Evolutionary conservation across 1,140 invertebrate genomes (phyloP).

Genomic region (Nephila pilipes): DNA sequence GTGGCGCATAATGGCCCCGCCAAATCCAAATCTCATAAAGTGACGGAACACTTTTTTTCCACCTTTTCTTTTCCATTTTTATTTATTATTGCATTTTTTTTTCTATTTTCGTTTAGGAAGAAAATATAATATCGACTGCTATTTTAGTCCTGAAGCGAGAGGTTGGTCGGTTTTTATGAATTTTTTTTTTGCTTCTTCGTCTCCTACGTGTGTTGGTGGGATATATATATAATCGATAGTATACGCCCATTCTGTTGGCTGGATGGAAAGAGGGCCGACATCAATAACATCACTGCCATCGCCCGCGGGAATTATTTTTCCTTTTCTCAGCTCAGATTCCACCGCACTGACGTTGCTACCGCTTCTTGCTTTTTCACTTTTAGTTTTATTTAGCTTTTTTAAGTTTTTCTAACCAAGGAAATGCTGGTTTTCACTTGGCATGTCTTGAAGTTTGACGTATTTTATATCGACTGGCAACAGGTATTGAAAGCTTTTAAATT

Average conservation of each 20-base stretch:
- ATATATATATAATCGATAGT: constrained; percentile 63
- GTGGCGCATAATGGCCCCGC: constrained; percentile 55
- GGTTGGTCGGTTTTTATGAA: neutral
- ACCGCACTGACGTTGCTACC: neutral
- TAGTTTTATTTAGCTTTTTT: neutral
- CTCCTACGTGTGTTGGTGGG: neutral
- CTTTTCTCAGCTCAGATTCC: constrained; percentile 23
- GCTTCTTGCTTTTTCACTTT: neutral
- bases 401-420: neutral
- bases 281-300: constrained; percentile 44
- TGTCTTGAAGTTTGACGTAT: neutral
- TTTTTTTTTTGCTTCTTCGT: constrained; percentile 1
- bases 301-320: constrained; percentile 18
- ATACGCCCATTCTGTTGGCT: constrained; percentile 25
- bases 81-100: too few species aligned
- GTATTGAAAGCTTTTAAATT: neutral
- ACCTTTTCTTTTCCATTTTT: neutral
- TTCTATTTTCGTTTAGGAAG: constrained; percentile 6
- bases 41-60: neutral
- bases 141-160: constrained; percentile 46
- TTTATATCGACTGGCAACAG: neutral
- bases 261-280: constrained; percentile 4
- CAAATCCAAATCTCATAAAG: constrained; percentile 72
- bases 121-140: constrained; percentile 67
- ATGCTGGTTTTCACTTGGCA: neutral